Evolutionary conservation across 2,797 vertebrate genomes (phyloP).

Genomic region (Pseudomugil gertrudae): DNA sequence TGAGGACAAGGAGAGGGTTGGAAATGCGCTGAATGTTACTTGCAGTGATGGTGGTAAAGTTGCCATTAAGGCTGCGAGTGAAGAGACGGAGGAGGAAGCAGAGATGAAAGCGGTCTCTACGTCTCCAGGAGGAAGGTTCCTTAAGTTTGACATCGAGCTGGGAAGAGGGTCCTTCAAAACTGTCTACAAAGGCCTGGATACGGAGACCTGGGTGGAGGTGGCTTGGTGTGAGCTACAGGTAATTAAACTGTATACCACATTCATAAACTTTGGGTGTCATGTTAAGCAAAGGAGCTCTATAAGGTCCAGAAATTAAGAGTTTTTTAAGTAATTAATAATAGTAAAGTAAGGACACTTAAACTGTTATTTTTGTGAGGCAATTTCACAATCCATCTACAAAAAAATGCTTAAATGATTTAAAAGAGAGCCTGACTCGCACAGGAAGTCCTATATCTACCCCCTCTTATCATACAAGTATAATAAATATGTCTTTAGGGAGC

Average conservation of each 20-base stretch:
- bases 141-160: constrained; percentile 98
- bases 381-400: background rate
- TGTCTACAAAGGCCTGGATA: constrained; percentile 98
- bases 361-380: background rate
- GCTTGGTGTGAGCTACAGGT: constrained; percentile 99
- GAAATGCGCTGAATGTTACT: constrained; percentile 63
- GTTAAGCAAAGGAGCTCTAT: background rate
- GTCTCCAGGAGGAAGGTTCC: constrained; percentile 93
- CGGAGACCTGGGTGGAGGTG: constrained; percentile 97
- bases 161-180: constrained; percentile 98
- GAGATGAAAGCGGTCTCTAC: constrained; percentile 97
- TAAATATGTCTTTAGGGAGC: constrained; percentile 52
- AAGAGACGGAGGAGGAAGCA: constrained; percentile 95
- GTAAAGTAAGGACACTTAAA: background rate
- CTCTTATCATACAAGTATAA: constrained; percentile 33
- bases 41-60: constrained; percentile 74
- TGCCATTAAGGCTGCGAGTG: constrained; percentile 75
- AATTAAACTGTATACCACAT: constrained; percentile 8
- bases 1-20: constrained; percentile 83
- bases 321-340: background rate
- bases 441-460: constrained; percentile 24
- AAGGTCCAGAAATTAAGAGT: background rate
- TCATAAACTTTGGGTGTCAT: background rate
- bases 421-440: constrained; percentile 15
- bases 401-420: constrained; percentile 2